Conservation (phyloP, 2,888 invertebrate genomes). For the Diplolepis rosae region DNA sequence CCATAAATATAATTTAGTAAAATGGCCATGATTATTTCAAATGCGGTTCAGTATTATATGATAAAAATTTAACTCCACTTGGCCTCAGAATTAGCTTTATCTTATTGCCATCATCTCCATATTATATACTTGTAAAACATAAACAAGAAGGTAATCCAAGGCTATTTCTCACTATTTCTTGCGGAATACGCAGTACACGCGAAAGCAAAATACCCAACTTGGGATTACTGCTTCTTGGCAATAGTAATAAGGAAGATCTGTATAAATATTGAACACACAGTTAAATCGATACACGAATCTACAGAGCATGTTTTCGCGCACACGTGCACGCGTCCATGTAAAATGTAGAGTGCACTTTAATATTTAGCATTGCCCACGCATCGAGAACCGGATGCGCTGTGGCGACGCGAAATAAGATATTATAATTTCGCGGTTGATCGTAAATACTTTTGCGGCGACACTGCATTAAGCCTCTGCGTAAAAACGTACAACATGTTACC, state of each 20-base stretch:
- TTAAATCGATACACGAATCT: conserved; percentile 40
- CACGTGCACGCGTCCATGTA: conserved; percentile 48
- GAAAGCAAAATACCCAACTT: conserved; percentile 43
- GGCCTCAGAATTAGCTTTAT: conserved; percentile 57
- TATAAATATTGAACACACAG: conserved; percentile 42
- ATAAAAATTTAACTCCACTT: conserved; percentile 47
- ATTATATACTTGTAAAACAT: conserved; percentile 56
- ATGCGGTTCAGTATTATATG: too few relatives aligned
- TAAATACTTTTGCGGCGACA: conserved; percentile 67
- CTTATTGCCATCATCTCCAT: conserved; percentile 52
- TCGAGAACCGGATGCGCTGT: conserved; percentile 61
- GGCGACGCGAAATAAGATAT: conserved; percentile 66
- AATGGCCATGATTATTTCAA: too few relatives aligned
- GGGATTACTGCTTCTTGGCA: conserved; percentile 48
- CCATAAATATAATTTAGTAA: too few relatives aligned
- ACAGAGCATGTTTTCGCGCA: conserved; percentile 42
- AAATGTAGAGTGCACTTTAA: conserved; percentile 53
- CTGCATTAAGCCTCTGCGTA: conserved; percentile 65
- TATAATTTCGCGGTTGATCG: conserved; percentile 65
- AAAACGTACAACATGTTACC: conserved; percentile 66
- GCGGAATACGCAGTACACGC: conserved; percentile 38
- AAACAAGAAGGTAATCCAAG: conserved; percentile 61
- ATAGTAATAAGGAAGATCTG: conserved; percentile 67
- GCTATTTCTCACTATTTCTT: conserved; percentile 43
- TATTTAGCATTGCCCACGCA: conserved; percentile 49